Percentiles rank a stretch among this genome's conserved stretches.
phyloP scores from a whole-genome alignment of 2,888 invertebrate genomes.

The Xylota sylvarum region DNA sequence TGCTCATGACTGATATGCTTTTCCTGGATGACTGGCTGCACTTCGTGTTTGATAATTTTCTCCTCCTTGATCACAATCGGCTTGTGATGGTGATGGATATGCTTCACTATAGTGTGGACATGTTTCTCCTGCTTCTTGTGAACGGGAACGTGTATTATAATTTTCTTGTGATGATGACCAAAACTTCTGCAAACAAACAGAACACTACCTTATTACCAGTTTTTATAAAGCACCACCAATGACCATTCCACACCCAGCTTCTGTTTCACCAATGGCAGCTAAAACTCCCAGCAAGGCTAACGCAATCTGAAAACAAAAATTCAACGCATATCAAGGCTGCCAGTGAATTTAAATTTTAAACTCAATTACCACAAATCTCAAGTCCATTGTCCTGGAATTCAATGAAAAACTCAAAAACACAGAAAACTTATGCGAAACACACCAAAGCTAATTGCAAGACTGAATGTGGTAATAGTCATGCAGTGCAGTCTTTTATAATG shows the following conservation, averaged over 20 bases:
- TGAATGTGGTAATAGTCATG: conserved; percentile 57
- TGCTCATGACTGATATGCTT: conserved; percentile 82
- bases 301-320: conserved; percentile 39
- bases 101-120: conserved; percentile 84
- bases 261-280: conserved; percentile 30
- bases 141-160: conserved; percentile 84
- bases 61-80: conserved; percentile 84
- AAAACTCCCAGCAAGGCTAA: conserved; percentile 40
- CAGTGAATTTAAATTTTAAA: background rate
- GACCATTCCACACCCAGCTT: conserved; percentile 52
- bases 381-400: conserved; percentile 37
- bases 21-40: conserved; percentile 83
- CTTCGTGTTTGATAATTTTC: conserved; percentile 83
- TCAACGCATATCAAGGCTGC: conserved; percentile 7
- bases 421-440: conserved; percentile 32
- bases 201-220: background rate
- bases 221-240: background rate
- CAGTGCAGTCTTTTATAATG: conserved; percentile 66
- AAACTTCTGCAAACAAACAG: conserved; percentile 29
- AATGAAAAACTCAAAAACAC: background rate
- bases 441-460: conserved; percentile 46
- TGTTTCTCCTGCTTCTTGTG: conserved; percentile 84
- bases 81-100: conserved; percentile 85
- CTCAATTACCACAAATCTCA: conserved; percentile 55
- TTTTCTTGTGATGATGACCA: conserved; percentile 80